These are phyloP conservation scores for Digitonthophagus gazella DNA, from an alignment of 2,888 invertebrate genomes.

Conservation along the genomic window DNA sequence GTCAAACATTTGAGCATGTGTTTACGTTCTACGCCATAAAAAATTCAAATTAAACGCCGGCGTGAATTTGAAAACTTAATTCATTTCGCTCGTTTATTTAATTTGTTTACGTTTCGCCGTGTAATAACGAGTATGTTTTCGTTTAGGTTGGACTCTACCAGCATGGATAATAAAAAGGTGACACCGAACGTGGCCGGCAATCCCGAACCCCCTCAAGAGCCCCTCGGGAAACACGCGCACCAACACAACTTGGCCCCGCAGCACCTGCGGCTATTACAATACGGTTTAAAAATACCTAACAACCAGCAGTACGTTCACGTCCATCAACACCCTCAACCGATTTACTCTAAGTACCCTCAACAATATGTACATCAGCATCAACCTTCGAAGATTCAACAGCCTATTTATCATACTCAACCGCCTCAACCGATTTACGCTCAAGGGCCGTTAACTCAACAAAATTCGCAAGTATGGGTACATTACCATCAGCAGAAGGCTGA, in stretches of 20 bases:
- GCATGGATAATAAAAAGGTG: constrained; percentile 49
- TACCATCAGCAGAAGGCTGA: constrained; percentile 42
- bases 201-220: constrained; percentile 37
- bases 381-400: constrained; percentile 36
- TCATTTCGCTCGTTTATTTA: neutral
- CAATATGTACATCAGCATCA: constrained; percentile 38
- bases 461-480: constrained; percentile 45
- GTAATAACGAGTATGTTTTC: constrained; percentile 24
- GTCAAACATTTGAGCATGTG: neutral
- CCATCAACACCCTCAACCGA: constrained; percentile 43
- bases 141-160: constrained; percentile 48
- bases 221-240: constrained; percentile 55
- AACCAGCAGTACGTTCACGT: constrained; percentile 50
- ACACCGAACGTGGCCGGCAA: constrained; percentile 39
- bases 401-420: constrained; percentile 34
- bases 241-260: constrained; percentile 58
- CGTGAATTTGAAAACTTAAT: neutral
- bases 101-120: neutral
- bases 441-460: constrained; percentile 40
- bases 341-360: constrained; percentile 22
- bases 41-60: neutral
- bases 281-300: constrained; percentile 58
- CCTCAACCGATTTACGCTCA: constrained; percentile 37
- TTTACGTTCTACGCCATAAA: neutral
- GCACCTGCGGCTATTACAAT: constrained; percentile 56